Conservation (phyloP, 2,888 invertebrate genomes). For the Trichopria drosophilae region DNA sequence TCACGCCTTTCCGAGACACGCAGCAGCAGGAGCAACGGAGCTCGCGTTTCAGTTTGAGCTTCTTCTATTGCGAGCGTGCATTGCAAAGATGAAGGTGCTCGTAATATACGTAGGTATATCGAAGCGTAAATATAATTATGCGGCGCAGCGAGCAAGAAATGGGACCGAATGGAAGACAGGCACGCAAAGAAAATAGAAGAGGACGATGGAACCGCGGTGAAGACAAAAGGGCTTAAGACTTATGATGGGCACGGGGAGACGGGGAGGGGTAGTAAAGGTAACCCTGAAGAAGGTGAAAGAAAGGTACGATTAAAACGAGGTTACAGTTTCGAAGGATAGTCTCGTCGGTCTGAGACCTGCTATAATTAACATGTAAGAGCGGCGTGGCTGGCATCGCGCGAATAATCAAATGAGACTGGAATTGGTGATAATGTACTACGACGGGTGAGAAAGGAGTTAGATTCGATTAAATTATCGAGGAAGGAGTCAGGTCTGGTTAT, state of each 20-base stretch:
- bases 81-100: not conserved
- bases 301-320: slow-evolving; percentile 11
- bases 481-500: too few relatives aligned
- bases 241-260: too few relatives aligned
- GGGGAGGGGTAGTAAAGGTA: slow-evolving; percentile 2
- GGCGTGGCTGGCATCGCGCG: too few relatives aligned
- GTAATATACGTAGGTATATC: not conserved
- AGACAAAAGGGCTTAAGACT: slow-evolving; percentile 5
- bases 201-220: not conserved
- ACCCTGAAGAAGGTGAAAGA: too few relatives aligned
- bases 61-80: slow-evolving; percentile 8
- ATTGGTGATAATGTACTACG: too few relatives aligned
- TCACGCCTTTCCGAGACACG: too few relatives aligned
- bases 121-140: slow-evolving; percentile 11
- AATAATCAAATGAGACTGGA: too few relatives aligned
- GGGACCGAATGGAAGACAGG: not conserved
- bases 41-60: slow-evolving; percentile 8
- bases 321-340: slow-evolving; percentile 7
- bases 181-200: not conserved
- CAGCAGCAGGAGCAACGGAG: too few relatives aligned
- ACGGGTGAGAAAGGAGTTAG: too few relatives aligned
- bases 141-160: slow-evolving; percentile 6
- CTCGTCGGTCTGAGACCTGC: too few relatives aligned
- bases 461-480: too few relatives aligned
- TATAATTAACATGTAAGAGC: too few relatives aligned